These are phyloP conservation scores for Papilio polyxenes DNA, from an alignment of 1,140 invertebrate genomes.

Conservation along the genomic window DNA sequence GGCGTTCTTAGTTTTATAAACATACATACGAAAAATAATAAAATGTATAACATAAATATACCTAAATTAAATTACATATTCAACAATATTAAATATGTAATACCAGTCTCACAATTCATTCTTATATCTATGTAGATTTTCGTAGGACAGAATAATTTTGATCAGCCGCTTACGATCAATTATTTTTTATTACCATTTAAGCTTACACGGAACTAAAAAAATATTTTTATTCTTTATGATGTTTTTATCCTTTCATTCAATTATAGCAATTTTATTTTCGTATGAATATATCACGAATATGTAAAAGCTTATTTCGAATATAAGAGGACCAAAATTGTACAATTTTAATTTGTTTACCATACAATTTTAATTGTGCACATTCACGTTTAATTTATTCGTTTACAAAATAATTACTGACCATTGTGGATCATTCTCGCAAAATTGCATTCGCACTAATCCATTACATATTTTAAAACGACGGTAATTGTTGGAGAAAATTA, in stretches of 20 bases:
- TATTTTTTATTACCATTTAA: background rate
- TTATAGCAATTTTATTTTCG: background rate
- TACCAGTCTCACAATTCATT: conserved; percentile 49
- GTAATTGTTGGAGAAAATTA: background rate
- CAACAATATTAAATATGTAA: conserved; percentile 39
- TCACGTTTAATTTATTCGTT: background rate
- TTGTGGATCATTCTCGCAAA: background rate
- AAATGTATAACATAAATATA: conserved; percentile 30
- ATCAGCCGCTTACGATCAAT: conserved; percentile 31
- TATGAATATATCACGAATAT: background rate
- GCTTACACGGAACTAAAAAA: conserved; percentile 31
- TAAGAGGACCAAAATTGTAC: background rate
- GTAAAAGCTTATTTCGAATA: background rate
- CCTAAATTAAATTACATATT: conserved; percentile 39
- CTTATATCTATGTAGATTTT: conserved; percentile 43
- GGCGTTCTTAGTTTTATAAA: background rate
- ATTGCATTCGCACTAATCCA: background rate
- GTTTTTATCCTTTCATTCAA: background rate
- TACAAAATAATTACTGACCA: background rate
- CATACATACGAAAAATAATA: conserved; percentile 14
- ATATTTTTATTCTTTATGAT: conserved; percentile 17
- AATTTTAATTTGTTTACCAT: background rate
- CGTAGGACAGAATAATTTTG: conserved; percentile 40
- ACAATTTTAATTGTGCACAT: background rate
- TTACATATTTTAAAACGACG: background rate